phyloP scores from a whole-genome alignment of 2,113 vertebrate genomes.

The Oncorhynchus tshawytscha region DNA sequence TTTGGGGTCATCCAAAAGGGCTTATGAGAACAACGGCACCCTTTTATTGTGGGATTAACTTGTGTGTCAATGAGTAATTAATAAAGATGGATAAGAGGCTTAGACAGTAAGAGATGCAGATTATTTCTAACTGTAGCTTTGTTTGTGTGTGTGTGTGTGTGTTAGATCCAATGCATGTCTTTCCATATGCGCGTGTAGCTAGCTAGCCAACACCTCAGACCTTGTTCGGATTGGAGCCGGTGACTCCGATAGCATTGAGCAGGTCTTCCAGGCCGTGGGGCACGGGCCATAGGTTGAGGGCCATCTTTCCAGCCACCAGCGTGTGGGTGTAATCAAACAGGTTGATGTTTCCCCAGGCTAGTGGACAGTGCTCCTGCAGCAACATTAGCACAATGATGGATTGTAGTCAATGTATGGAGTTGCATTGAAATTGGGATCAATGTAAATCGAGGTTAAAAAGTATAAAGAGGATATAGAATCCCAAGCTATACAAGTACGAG shows the following conservation, averaged over 20 bases:
- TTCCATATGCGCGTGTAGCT: too few relatives aligned
- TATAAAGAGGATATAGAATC: neutral
- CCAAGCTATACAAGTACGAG: neutral
- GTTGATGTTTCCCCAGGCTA: slow-evolving; percentile 99
- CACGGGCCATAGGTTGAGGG: slow-evolving; percentile 97
- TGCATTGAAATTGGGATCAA: neutral
- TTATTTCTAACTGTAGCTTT: slow-evolving; percentile 53
- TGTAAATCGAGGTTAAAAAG: neutral
- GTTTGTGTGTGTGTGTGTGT: slow-evolving; percentile 51
- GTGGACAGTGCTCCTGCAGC: slow-evolving; percentile 92
- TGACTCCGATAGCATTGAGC: slow-evolving; percentile 95
- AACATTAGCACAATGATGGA: slow-evolving; percentile 39
- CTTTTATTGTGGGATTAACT: neutral
- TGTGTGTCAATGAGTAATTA: slow-evolving; percentile 38
- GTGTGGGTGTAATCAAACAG: slow-evolving; percentile 98
- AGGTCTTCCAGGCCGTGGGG: slow-evolving; percentile 97
- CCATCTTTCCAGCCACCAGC: slow-evolving; percentile 96
- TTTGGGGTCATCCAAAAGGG: slow-evolving; percentile 20
- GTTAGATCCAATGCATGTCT: too few relatives aligned
- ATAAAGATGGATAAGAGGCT: slow-evolving; percentile 46
- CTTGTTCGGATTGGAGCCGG: slow-evolving; percentile 98
- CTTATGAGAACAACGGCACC: slow-evolving; percentile 26
- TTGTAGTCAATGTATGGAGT: neutral
- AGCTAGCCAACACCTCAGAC: slow-evolving; percentile 54
- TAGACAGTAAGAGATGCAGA: slow-evolving; percentile 27